These are phyloP conservation scores for Rhodophaea formosa DNA, from an alignment of 2,888 invertebrate genomes.

Conservation along the genomic window DNA sequence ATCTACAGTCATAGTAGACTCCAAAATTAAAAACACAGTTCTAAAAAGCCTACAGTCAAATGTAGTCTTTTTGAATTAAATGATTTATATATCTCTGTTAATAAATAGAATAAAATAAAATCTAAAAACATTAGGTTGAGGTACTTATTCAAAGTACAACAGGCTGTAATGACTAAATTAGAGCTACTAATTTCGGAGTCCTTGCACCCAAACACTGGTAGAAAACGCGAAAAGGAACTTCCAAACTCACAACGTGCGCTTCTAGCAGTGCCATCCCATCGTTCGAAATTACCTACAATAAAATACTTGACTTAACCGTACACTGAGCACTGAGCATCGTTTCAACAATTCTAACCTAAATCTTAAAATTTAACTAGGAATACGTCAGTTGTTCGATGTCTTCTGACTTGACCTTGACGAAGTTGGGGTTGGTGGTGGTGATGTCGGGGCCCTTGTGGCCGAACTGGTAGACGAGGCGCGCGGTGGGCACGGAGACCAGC, in stretches of 20 bases:
- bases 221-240: conserved; percentile 14
- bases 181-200: neutral
- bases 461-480: conserved; percentile 90
- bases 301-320: conserved; percentile 14
- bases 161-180: conserved; percentile 20
- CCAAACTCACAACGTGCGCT: conserved; percentile 6
- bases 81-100: too few species aligned
- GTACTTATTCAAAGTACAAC: too few species aligned
- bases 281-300: conserved; percentile 14
- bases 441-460: conserved; percentile 90
- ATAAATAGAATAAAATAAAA: too few species aligned
- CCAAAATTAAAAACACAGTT: neutral
- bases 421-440: conserved; percentile 84
- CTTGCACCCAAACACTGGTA: neutral
- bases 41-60: too few species aligned
- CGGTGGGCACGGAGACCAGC: conserved; percentile 87
- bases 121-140: too few species aligned
- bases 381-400: conserved; percentile 50
- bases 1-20: neutral
- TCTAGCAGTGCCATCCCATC: neutral
- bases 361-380: conserved; percentile 52
- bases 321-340: conserved; percentile 33
- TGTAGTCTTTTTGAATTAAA: too few species aligned
- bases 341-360: conserved; percentile 35
- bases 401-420: conserved; percentile 67